Conservation (phyloP, 64 coral and sea anemone genomes). For the Anthopleura sola region DNA sequence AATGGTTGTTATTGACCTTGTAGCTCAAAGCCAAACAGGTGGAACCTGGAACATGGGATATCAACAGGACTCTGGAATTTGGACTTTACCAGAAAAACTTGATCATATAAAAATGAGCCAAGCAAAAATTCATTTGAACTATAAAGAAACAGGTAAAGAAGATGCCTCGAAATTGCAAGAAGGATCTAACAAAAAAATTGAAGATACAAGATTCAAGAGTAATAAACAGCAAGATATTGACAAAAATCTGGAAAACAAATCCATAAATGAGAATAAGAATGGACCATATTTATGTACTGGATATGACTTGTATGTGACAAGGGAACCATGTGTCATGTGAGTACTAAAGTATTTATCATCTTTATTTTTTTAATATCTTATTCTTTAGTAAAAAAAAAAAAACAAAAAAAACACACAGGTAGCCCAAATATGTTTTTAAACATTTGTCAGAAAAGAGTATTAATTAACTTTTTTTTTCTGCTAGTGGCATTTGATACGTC, state of each 20-base stretch:
- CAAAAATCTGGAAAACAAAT: neutral
- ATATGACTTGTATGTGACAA: constrained; percentile 94
- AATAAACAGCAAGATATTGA: neutral
- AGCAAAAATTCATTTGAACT: neutral
- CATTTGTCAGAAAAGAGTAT: neutral
- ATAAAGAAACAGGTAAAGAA: neutral
- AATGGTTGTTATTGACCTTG: constrained; percentile 91
- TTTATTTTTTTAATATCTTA: no score
- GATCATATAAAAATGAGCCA: neutral
- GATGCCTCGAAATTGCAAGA: neutral
- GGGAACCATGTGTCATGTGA: constrained; percentile 96
- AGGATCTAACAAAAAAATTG: neutral
- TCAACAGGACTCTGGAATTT: neutral
- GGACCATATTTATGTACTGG: constrained; percentile 88
- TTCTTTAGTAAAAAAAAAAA: neutral
- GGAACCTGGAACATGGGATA: constrained; percentile 64
- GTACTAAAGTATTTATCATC: neutral
- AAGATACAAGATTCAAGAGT: neutral
- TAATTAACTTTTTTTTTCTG: no score
- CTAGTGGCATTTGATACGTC: no score
- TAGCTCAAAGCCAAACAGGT: constrained; percentile 72
- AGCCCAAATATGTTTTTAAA: neutral
- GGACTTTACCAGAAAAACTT: neutral
- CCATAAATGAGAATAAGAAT: neutral
- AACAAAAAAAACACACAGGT: neutral